Percentiles rank a stretch among this genome's conserved stretches.
Conservation (phyloP, 2,797 vertebrate genomes). For the Paramormyrops hopkinsi region DNA sequence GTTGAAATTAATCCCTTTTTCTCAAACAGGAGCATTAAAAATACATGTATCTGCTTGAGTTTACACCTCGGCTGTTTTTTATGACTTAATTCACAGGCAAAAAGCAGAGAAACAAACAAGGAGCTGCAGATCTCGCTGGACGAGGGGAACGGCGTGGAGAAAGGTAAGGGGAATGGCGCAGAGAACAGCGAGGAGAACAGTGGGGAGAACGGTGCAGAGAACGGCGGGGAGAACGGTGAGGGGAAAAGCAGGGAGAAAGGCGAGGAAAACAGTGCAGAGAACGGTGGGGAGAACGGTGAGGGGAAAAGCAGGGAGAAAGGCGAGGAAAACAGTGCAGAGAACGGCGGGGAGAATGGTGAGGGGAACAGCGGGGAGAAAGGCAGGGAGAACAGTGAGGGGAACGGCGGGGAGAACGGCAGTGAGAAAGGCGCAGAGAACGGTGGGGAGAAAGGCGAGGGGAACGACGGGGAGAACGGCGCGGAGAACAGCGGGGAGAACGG, state of each 20-base stretch:
- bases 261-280: too few relatives aligned
- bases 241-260: too few relatives aligned
- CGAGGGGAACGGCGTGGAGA: neutral
- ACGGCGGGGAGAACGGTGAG: neutral
- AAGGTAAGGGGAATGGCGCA: too few relatives aligned
- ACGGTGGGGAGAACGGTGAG: too few relatives aligned
- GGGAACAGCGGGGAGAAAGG: too few relatives aligned
- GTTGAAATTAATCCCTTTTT: neutral
- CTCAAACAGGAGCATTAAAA: neutral
- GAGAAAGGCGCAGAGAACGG: neutral
- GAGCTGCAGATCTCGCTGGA: neutral
- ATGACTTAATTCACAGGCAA: neutral
- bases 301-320: too few relatives aligned
- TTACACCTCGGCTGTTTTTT: neutral
- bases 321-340: too few relatives aligned
- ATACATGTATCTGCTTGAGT: neutral
- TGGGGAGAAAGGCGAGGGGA: neutral
- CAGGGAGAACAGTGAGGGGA: too few relatives aligned
- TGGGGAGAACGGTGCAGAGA: fast-evolving
- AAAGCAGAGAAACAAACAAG: neutral
- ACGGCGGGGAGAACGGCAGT: too few relatives aligned
- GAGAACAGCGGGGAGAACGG: too few relatives aligned
- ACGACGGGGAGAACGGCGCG: neutral
- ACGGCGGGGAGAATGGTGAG: too few relatives aligned
- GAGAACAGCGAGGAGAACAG: neutral